Conservation (phyloP, 1,140 invertebrate species). For the Dinoponera quadriceps region DNA sequence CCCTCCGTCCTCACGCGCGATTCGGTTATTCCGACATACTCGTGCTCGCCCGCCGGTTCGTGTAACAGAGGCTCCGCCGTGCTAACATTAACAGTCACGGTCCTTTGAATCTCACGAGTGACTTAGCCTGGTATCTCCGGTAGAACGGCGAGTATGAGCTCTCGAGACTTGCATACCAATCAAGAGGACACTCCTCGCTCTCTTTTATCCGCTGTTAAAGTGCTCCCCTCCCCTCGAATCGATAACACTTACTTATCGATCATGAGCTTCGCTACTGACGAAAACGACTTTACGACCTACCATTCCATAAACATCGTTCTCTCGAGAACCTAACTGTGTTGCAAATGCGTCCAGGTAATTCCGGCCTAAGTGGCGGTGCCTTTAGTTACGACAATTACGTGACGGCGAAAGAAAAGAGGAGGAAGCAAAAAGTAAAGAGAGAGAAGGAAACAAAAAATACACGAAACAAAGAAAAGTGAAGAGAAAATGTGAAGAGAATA, state of each 20-base stretch:
- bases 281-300: conserved; percentile 63
- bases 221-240: conserved; percentile 56
- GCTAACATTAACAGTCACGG: conserved; percentile 46
- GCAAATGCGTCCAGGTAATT: conserved; percentile 74
- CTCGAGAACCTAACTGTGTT: conserved; percentile 51
- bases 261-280: conserved; percentile 64
- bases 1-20: not conserved
- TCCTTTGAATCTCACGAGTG: conserved; percentile 63
- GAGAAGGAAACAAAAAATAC: not conserved
- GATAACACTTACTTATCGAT: conserved; percentile 71
- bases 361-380: conserved; percentile 74
- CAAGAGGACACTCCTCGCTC: conserved; percentile 70
- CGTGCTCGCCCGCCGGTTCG: conserved; percentile 8
- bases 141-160: conserved; percentile 69
- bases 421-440: not conserved
- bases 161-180: conserved; percentile 73
- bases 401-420: not conserved
- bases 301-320: conserved; percentile 54
- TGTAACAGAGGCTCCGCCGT: conserved; percentile 30
- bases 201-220: conserved; percentile 67
- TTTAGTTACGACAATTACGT: conserved; percentile 50
- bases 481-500: too few relatives aligned
- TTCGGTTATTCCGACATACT: conserved; percentile 18
- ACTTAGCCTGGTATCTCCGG: conserved; percentile 64
- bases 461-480: too few relatives aligned